Evolutionary conservation across 2,797 vertebrate species (phyloP), one percentile per base, ranked within the genome.

Genomic region (Megaceryle alcyon): DNA sequence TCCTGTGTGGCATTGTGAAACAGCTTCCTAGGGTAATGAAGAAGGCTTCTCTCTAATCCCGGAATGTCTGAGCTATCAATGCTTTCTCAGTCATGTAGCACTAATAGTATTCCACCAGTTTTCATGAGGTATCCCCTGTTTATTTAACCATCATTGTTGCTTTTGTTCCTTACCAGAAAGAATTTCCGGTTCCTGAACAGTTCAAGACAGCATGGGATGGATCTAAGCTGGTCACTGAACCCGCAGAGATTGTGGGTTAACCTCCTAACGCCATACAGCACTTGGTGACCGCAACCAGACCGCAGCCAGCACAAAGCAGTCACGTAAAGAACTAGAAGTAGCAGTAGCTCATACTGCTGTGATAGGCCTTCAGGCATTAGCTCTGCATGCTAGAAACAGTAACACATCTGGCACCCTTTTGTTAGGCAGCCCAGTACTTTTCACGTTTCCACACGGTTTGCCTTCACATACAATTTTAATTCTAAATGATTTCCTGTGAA

Each of bases 201-300:
- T 99, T 99, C 98, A 99, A 99, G 98, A 99, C 99, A 4, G 94
- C 98, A 31, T 99, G 99, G 99, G 98, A 99, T 72, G 99, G 99
- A 81, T 98, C 98, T 95, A 99, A 98, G 97, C 97, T 99, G 98
- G 98, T 99, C 98, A 99, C 99, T 79, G 99, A 99, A 95, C 99
- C 99, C 85, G 98, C 99, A 65, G 99, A 99, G 98, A 99, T 99
- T 15, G 98, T 99, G 96, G 99, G 98, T 83, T 99, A 98, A 98
- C 91, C 70, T 94, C 91, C 71, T 84, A 43, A 63, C 0, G 8
- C 82, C 90, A 72, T 6, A 51, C 21, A n/a, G 70, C 78, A 56
- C 65, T 83, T 31, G 68, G 71, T 92, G 82, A 79, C 86, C 5
- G 2, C 4, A 25, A 60, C 57, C 87, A 92, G 93, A 68, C 75